Conservation (phyloP, 1,140 invertebrate species). For the Drosophila sp. region DNA sequence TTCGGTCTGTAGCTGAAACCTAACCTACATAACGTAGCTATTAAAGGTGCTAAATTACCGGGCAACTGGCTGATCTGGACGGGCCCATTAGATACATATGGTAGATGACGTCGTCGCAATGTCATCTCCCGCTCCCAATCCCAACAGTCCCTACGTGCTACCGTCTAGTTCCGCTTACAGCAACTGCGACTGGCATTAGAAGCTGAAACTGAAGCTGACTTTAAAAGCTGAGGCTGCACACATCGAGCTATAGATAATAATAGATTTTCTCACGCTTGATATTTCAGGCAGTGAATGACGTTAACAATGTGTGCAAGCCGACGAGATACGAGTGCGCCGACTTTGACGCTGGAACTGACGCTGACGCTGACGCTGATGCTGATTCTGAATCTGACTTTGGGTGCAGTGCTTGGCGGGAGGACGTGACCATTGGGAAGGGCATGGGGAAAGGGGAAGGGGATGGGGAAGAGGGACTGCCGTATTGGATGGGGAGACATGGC, state of each 20-base stretch:
- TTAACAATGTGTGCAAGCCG: conserved; percentile 75
- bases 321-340: conserved; percentile 33
- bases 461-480: conserved; percentile 24
- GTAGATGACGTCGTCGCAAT: conserved; percentile 50
- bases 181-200: conserved; percentile 26
- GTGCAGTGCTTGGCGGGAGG: conserved; percentile 22
- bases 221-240: conserved; percentile 55
- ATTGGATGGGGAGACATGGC: conserved; percentile 34
- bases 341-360: conserved; percentile 5
- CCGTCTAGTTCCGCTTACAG: conserved; percentile 51
- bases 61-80: conserved; percentile 11
- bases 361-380: background rate
- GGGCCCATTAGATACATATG: conserved; percentile 32
- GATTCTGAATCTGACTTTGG: conserved; percentile 14
- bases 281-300: conserved; percentile 80
- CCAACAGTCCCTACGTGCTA: conserved; percentile 44
- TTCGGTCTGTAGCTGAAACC: background rate
- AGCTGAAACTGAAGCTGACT: conserved; percentile 35
- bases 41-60: background rate
- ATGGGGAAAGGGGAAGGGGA: conserved; percentile 23
- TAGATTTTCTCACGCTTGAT: conserved; percentile 83
- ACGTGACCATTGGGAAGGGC: background rate
- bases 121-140: conserved; percentile 50
- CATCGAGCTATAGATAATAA: conserved; percentile 75
- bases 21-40: conserved; percentile 11